These are phyloP conservation scores for Silurus glanis DNA, from an alignment of 2,113 vertebrate species.

Conservation along the genomic window DNA sequence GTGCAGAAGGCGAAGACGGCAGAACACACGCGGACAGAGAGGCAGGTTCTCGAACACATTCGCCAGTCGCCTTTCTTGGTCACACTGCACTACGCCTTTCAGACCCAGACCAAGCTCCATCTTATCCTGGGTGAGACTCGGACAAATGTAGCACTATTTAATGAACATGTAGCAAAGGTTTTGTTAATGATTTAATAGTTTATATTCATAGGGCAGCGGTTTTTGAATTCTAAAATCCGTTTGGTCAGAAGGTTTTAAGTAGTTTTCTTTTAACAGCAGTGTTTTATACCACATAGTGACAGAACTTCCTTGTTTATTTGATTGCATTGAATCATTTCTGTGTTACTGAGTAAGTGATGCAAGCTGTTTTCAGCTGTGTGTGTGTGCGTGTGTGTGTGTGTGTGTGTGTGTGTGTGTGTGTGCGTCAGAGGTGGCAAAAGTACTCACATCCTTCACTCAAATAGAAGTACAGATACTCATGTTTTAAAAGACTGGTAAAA, in stretches of 20 bases:
- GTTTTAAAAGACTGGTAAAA: no score
- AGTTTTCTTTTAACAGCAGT: neutral
- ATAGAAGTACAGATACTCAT: no score
- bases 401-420: no score
- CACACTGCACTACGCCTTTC: constrained; percentile 91
- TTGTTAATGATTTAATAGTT: neutral
- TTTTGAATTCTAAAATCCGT: neutral
- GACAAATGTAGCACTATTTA: neutral
- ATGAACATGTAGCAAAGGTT: neutral
- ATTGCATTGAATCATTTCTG: neutral
- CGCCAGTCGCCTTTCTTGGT: constrained; percentile 90
- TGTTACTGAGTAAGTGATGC: neutral
- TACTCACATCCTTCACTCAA: no score
- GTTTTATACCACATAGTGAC: neutral
- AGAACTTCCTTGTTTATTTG: neutral
- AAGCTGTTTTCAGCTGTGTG: neutral
- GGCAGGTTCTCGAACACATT: constrained; percentile 87
- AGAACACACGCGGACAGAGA: constrained; percentile 87
- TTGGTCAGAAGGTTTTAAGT: neutral
- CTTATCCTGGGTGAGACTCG: constrained; percentile 84
- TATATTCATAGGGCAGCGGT: neutral
- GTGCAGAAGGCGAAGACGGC: constrained; percentile 89
- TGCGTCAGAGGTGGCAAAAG: no score
- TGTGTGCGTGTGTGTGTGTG: no score
- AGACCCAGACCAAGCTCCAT: constrained; percentile 88